These are phyloP conservation scores for Nixonia krombeini DNA, from an alignment of 1,140 invertebrate species.

Conservation along the genomic window DNA sequence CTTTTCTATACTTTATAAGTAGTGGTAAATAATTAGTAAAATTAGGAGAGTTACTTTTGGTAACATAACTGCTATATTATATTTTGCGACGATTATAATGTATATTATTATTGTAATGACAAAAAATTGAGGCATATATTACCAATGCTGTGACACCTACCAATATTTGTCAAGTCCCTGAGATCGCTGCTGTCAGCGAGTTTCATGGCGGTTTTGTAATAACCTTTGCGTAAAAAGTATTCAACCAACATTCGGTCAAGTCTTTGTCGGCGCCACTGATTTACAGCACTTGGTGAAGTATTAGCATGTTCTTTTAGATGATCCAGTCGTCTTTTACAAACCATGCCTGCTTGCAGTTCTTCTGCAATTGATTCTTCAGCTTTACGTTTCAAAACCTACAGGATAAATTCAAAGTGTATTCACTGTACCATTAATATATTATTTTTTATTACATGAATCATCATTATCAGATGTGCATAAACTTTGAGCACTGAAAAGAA, in stretches of 20 bases:
- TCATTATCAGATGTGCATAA: too few relatives aligned
- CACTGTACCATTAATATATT: not conserved
- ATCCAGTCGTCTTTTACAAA: slow-evolving; percentile 91
- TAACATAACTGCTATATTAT: too few relatives aligned
- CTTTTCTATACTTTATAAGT: too few relatives aligned
- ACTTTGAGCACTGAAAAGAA: too few relatives aligned
- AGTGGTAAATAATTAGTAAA: too few relatives aligned
- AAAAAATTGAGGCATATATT: too few relatives aligned
- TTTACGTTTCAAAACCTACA: slow-evolving; percentile 91
- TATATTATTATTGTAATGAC: too few relatives aligned
- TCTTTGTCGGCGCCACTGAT: slow-evolving; percentile 89
- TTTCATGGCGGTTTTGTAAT: slow-evolving; percentile 92
- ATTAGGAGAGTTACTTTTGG: too few relatives aligned
- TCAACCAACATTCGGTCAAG: slow-evolving; percentile 96
- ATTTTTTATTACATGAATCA: too few relatives aligned
- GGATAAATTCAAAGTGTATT: not conserved
- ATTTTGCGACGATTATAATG: too few relatives aligned
- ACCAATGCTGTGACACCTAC: too few relatives aligned
- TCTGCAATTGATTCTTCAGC: slow-evolving; percentile 93
- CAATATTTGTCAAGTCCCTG: slow-evolving; percentile 92
- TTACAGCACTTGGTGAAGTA: slow-evolving; percentile 73
- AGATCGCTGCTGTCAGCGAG: slow-evolving; percentile 87
- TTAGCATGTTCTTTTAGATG: slow-evolving; percentile 88
- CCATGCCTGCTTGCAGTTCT: slow-evolving; percentile 88
- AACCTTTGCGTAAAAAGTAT: slow-evolving; percentile 95